Conservation (phyloP, 2,888 invertebrate species). For the Entomobrya proxima region DNA sequence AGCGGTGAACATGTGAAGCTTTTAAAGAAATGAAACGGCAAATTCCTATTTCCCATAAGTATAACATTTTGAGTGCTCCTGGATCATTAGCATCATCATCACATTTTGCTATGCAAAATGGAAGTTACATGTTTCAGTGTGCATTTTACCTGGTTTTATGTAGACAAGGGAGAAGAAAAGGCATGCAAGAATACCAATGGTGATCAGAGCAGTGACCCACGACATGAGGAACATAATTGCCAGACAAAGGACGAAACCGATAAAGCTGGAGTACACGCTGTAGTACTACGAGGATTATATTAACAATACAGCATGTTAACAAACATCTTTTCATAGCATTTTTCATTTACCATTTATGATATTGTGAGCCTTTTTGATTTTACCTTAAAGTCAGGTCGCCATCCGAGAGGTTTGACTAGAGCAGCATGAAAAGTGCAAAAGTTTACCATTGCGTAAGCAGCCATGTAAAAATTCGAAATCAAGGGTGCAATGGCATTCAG, state of each 20-base stretch:
- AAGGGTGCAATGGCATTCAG: constrained; percentile 79
- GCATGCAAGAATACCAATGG: constrained; percentile 78
- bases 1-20: constrained; percentile 3
- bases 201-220: constrained; percentile 80
- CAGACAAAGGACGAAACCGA: constrained; percentile 78
- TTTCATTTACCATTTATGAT: neutral
- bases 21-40: constrained; percentile 1
- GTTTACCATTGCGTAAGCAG: constrained; percentile 79
- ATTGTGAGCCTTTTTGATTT: neutral
- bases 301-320: neutral
- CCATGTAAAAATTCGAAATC: constrained; percentile 79
- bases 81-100: neutral
- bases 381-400: constrained; percentile 77
- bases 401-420: constrained; percentile 79
- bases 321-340: neutral
- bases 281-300: constrained; percentile 77
- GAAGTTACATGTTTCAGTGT: neutral
- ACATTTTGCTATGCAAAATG: neutral
- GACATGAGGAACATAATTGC: constrained; percentile 80
- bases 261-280: constrained; percentile 79
- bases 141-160: constrained; percentile 80
- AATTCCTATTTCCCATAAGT: neutral
- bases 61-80: neutral
- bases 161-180: constrained; percentile 80
- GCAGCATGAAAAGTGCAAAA: constrained; percentile 80